Conservation (phyloP, 2,113 vertebrate species). For the Paramisgurnus dabryanus region DNA sequence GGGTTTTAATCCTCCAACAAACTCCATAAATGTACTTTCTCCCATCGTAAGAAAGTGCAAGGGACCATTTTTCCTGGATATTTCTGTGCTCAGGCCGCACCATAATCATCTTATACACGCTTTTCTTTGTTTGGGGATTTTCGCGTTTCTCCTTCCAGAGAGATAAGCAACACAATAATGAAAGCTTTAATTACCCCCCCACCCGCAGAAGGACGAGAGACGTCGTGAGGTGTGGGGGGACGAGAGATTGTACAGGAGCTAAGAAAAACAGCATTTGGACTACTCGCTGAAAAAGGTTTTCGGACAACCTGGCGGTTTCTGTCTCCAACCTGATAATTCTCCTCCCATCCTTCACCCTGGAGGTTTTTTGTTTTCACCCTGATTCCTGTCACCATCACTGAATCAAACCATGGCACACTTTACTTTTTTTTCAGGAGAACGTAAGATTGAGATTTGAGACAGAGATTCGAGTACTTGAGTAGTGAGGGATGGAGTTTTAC, state of each 20-base stretch:
- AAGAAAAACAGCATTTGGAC: slow-evolving; percentile 30
- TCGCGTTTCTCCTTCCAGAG: slow-evolving; percentile 84
- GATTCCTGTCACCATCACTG: slow-evolving; percentile 99
- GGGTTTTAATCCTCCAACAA: slow-evolving; percentile 46
- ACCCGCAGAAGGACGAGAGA: slow-evolving; percentile 90
- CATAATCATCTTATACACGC: slow-evolving; percentile 59
- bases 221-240: slow-evolving; percentile 71
- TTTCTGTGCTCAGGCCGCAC: slow-evolving; percentile 54
- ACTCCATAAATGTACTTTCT: slow-evolving; percentile 37
- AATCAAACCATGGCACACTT: slow-evolving; percentile 97
- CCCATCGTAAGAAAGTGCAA: slow-evolving; percentile 46
- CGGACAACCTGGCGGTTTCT: slow-evolving; percentile 95
- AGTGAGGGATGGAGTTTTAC: slow-evolving; percentile 38
- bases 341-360: slow-evolving; percentile 75
- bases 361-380: slow-evolving; percentile 95
- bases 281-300: slow-evolving; percentile 72
- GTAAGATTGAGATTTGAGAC: slow-evolving; percentile 71
- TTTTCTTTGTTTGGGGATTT: slow-evolving; percentile 63
- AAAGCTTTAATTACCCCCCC: slow-evolving; percentile 94
- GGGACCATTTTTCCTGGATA: slow-evolving; percentile 55
- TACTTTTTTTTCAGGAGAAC: slow-evolving; percentile 88
- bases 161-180: slow-evolving; percentile 88
- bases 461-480: slow-evolving; percentile 53
- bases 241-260: slow-evolving; percentile 7
- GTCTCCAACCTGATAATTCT: slow-evolving; percentile 95